Evolutionary conservation across 2,113 vertebrate species (phyloP).

Genomic region (Calidris pygmaea): DNA sequence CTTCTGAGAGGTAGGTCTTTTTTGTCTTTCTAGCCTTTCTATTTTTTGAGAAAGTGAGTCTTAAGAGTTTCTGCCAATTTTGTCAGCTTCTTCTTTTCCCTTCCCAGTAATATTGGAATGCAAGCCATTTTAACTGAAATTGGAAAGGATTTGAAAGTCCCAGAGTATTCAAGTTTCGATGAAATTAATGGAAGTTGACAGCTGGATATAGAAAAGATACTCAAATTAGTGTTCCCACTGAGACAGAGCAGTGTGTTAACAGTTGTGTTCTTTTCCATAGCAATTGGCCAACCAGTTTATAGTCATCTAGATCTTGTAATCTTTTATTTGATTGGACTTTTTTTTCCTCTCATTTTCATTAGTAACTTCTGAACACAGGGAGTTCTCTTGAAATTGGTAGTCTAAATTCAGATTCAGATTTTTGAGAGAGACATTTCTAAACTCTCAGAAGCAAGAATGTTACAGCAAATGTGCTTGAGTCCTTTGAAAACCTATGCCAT

Average conservation of each 20-base stretch:
- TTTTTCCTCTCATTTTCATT: neutral
- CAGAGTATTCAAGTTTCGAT: neutral
- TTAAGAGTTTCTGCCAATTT: neutral
- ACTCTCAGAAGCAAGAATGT: neutral
- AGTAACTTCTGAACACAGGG: neutral
- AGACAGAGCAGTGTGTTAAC: neutral
- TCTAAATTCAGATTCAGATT: neutral
- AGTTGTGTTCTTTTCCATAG: neutral
- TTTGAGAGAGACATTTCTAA: neutral
- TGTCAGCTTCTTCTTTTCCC: neutral
- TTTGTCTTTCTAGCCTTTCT: neutral
- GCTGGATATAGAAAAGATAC: neutral
- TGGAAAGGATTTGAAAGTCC: neutral
- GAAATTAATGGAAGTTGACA: neutral
- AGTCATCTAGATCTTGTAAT: neutral
- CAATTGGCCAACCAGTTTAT: neutral
- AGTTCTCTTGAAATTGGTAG: neutral
- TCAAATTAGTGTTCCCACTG: neutral
- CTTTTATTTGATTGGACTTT: neutral
- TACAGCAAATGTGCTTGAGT: rapidly evolving
- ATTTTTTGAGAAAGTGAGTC: neutral
- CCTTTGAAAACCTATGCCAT: neutral
- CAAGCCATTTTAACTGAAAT: neutral
- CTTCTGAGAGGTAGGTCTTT: neutral
- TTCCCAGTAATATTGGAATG: neutral